These are phyloP conservation scores for Erebia epiphron DNA, from an alignment of 2,888 invertebrate species.

Conservation along the genomic window DNA sequence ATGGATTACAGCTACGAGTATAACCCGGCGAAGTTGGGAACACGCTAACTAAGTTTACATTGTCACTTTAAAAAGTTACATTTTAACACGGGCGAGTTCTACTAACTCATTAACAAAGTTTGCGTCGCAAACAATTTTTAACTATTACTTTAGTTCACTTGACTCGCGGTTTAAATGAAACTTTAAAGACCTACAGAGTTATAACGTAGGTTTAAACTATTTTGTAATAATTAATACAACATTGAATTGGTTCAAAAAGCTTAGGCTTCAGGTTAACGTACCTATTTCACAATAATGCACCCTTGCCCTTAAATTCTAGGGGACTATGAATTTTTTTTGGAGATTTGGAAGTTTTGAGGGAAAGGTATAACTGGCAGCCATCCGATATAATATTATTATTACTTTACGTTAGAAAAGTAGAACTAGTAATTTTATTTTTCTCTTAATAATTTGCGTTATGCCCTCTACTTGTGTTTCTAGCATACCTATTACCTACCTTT, in stretches of 20 bases:
- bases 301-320: not conserved
- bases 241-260: not conserved
- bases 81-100: conserved; percentile 33
- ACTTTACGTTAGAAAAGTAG: too few species aligned
- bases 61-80: conserved; percentile 32
- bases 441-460: too few species aligned
- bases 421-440: too few species aligned
- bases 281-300: not conserved
- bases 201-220: conserved; percentile 6
- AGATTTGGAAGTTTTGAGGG: too few species aligned
- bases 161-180: conserved; percentile 23
- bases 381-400: too few species aligned
- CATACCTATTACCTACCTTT: too few species aligned
- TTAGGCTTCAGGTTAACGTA: not conserved
- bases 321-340: not conserved
- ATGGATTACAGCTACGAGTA: conserved; percentile 9
- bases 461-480: too few species aligned
- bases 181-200: conserved; percentile 23
- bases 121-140: conserved; percentile 29
- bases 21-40: conserved; percentile 12
- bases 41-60: conserved; percentile 27
- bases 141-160: conserved; percentile 24
- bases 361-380: too few species aligned
- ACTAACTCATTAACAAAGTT: conserved; percentile 35
- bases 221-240: conserved; percentile 19